Conservation (phyloP, 2,113 vertebrate species). For the Cavia porcellus region DNA sequence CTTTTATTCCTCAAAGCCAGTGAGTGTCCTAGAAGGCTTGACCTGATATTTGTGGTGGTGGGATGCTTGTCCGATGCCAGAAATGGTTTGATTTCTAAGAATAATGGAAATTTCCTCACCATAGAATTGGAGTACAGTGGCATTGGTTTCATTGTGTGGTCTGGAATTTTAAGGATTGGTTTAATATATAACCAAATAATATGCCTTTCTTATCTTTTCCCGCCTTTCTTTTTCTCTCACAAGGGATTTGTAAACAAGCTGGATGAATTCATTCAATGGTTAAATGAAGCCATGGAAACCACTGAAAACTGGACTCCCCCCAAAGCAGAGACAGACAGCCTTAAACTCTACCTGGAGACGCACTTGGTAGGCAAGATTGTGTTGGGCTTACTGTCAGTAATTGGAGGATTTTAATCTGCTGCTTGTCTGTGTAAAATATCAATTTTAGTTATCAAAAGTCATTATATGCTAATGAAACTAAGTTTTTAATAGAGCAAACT, state of each 20-base stretch:
- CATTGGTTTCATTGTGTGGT: background rate
- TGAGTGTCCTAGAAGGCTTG: background rate
- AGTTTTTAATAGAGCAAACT: constrained; percentile 62
- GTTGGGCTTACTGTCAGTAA: constrained; percentile 71
- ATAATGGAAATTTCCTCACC: background rate
- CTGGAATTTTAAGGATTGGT: constrained; percentile 62
- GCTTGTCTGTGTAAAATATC: constrained; percentile 66
- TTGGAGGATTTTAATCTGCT: constrained; percentile 72
- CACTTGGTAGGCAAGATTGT: constrained; percentile 94
- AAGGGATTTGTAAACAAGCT: constrained; percentile 97
- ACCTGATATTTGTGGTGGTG: background rate
- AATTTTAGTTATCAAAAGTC: constrained; percentile 56
- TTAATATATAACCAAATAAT: constrained; percentile 74
- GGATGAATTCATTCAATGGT: constrained; percentile 97
- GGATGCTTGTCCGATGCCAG: background rate
- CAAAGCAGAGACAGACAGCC: constrained; percentile 93
- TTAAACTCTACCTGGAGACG: constrained; percentile 97
- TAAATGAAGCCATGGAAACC: constrained; percentile 96
- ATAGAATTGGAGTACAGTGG: background rate
- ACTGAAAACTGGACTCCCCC: constrained; percentile 98
- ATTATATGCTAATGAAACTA: constrained; percentile 75
- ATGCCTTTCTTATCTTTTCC: constrained; percentile 74
- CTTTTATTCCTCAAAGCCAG: background rate
- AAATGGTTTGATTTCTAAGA: constrained; percentile 30
- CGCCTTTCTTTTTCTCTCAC: constrained; percentile 66